phyloP scores from a whole-genome alignment of 2,888 invertebrate genomes.

The Homarus gammarus region DNA sequence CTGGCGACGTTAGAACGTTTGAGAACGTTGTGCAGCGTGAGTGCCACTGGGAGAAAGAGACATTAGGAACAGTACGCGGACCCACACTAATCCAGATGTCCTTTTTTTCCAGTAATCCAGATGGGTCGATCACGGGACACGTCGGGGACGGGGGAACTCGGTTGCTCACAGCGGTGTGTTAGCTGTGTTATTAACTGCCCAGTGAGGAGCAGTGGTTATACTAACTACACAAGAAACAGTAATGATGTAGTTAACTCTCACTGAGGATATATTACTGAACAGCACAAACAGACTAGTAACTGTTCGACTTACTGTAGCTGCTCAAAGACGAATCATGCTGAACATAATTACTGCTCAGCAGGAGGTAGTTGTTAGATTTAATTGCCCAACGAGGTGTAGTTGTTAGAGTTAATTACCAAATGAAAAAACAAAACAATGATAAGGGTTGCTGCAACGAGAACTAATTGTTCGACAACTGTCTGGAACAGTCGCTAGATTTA shows the following conservation, averaged over 20 bases:
- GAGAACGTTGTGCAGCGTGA: conserved; percentile 33
- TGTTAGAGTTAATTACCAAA: neutral
- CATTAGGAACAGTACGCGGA: conserved; percentile 48
- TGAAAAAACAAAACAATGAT: too few relatives aligned
- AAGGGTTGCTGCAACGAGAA: too few relatives aligned
- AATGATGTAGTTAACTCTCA: too few relatives aligned
- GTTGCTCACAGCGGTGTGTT: conserved; percentile 3
- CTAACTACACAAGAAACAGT: too few relatives aligned
- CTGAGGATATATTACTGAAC: too few relatives aligned
- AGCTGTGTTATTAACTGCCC: neutral
- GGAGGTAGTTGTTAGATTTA: neutral
- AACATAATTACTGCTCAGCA: too few relatives aligned
- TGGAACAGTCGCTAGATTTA: too few relatives aligned
- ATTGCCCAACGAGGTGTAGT: neutral
- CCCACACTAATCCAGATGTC: conserved; percentile 53
- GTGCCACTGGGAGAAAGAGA: conserved; percentile 44
- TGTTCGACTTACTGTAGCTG: too few relatives aligned
- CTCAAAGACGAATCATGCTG: too few relatives aligned
- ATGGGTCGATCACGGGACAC: neutral
- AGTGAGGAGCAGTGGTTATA: neutral
- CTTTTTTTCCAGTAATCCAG: neutral
- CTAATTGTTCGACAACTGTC: too few relatives aligned
- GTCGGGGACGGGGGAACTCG: neutral
- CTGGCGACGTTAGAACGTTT: conserved; percentile 5
- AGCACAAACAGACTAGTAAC: too few relatives aligned